Evolutionary conservation across 2,113 vertebrate genomes (phyloP), one percentile per base, ranked within the genome.

Genomic region (Dunckerocampus dactyliophorus): DNA sequence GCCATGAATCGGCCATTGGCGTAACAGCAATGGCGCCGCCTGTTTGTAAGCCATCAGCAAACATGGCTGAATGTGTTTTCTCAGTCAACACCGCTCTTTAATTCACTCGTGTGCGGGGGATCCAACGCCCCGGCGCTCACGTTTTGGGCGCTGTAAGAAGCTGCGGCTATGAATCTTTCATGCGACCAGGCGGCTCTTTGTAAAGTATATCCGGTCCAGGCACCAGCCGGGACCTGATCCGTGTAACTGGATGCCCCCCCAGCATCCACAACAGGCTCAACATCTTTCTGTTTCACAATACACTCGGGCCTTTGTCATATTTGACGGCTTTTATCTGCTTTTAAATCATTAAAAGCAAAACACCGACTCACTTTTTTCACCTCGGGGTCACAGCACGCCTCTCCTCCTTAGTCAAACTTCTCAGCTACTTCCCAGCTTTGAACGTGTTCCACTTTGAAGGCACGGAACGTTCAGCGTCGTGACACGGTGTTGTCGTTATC

Each of bases 1-100:
- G 71, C 53, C 57, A 49, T 79, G 73, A 86, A 75, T 62, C 12
- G 65, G 48, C 59, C 71, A 0, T 72, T 80, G 80, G 72, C 79
- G 68, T 65, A 28, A 3, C 2, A 28, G 24, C 24, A 28, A 28
- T 28, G 24, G 24, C 24, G 24, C 24, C 24, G 24, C 24, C 24
- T 28, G 24, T 28, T 28, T 5, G 21, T 80, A 67, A 67, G 67
- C 76, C 83, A 83, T 75, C 74, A 73, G 24, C 24, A 28, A 28
- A 28, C 24, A 28, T 5, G 5, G 24, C 79, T 47, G 28, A 63
- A 69, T 55, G 16, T 82, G 69, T 84, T 85, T 87, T 75, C 65
- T 64, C 31, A 59, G 62, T 75, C 79, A 81, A 85, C 69, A 77
- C 47, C 59, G 64, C 59, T 28, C 53, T 37, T 28, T 17, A 5